These are phyloP conservation scores for Pseudochromis fuscus DNA, from an alignment of 2,797 vertebrate genomes.

Conservation along the genomic window DNA sequence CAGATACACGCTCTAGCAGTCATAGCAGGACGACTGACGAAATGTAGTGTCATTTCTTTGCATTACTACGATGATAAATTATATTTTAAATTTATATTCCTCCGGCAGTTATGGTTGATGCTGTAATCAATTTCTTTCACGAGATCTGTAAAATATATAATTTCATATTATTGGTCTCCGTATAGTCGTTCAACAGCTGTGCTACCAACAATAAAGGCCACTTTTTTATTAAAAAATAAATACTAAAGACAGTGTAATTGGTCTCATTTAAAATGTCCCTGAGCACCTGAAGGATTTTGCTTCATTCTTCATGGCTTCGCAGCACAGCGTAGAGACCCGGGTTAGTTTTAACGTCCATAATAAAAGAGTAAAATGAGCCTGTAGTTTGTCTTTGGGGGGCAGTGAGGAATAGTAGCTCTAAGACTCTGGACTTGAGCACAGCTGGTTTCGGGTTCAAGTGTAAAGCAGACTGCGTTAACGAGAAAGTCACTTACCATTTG, in stretches of 20 bases:
- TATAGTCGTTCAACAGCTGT: conserved; percentile 72
- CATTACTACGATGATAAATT: conserved; percentile 27
- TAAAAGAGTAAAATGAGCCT: conserved; percentile 81
- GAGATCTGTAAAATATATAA: conserved; percentile 69
- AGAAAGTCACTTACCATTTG: conserved; percentile 71
- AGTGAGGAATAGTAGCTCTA: conserved; percentile 56
- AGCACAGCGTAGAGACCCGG: conserved; percentile 42
- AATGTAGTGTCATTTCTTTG: conserved; percentile 10
- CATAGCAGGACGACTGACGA: background rate
- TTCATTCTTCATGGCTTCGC: conserved; percentile 43
- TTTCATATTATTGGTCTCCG: conserved; percentile 74
- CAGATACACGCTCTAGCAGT: background rate
- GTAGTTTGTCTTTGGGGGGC: conserved; percentile 73
- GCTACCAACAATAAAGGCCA: conserved; percentile 73
- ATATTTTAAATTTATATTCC: conserved; percentile 29
- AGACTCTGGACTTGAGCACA: conserved; percentile 70
- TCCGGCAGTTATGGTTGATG: conserved; percentile 60
- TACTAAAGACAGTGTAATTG: conserved; percentile 75
- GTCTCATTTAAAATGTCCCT: conserved; percentile 74
- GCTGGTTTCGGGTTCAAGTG: conserved; percentile 76
- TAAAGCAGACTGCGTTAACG: conserved; percentile 64
- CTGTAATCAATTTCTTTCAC: conserved; percentile 66
- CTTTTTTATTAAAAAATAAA: conserved; percentile 78
- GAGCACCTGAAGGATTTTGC: conserved; percentile 68
- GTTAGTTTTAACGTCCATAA: conserved; percentile 73